Conservation (phyloP, 1,140 invertebrate genomes). For the Drosophila takahashii region DNA sequence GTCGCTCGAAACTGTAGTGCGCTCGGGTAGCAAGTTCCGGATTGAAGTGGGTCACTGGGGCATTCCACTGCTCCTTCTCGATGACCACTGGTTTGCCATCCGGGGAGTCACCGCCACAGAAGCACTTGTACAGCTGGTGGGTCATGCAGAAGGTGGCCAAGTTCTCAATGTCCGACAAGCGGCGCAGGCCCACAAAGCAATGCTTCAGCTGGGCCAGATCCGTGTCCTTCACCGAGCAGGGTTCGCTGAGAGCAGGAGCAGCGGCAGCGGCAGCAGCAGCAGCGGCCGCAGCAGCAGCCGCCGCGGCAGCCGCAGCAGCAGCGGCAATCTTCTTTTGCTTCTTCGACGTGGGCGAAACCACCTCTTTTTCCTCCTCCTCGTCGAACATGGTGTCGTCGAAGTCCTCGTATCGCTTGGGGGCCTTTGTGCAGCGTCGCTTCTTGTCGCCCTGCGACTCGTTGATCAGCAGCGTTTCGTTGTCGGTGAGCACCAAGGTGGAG, state of each 20-base stretch:
- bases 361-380: conserved; percentile 21
- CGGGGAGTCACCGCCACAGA: conserved; percentile 62
- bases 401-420: conserved; percentile 80
- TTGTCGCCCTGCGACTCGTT: conserved; percentile 80
- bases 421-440: conserved; percentile 78
- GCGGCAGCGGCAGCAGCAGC: conserved; percentile 2
- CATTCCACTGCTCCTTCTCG: conserved; percentile 62
- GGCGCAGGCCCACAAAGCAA: conserved; percentile 62
- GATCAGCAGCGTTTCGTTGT: conserved; percentile 77
- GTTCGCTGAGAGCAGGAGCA: conserved; percentile 35
- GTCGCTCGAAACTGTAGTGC: conserved; percentile 74
- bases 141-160: conserved; percentile 79
- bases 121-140: conserved; percentile 83
- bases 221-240: conserved; percentile 57
- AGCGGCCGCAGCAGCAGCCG: neutral
- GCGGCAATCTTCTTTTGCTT: conserved; percentile 32
- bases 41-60: conserved; percentile 37
- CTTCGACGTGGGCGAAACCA: conserved; percentile 17
- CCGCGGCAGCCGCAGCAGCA: conserved; percentile 20
- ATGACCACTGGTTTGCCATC: conserved; percentile 73
- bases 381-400: conserved; percentile 69
- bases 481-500: conserved; percentile 78
- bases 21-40: conserved; percentile 58
- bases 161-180: conserved; percentile 63
- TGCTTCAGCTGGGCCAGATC: conserved; percentile 68